phyloP scores from a whole-genome alignment of 2,888 invertebrate genomes.

The Brachyopa scutellaris region DNA sequence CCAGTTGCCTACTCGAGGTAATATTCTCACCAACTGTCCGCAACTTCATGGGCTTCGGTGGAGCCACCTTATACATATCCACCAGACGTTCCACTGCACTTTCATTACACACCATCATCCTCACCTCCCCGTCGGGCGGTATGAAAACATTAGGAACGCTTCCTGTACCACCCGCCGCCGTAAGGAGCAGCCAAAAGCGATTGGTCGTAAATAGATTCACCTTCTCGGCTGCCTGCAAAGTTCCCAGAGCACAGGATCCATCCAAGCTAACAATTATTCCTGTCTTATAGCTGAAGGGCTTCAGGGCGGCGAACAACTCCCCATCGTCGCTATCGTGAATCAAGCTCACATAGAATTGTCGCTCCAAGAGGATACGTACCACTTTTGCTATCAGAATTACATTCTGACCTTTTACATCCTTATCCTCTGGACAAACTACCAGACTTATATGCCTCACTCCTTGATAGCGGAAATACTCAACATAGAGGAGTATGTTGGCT shows the following conservation, averaged over 20 bases:
- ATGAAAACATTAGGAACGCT: slow-evolving; percentile 75
- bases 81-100: slow-evolving; percentile 6
- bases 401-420: slow-evolving; percentile 75
- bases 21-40: slow-evolving; percentile 72
- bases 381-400: slow-evolving; percentile 29
- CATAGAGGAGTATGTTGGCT: slow-evolving; percentile 72
- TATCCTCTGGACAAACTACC: slow-evolving; percentile 76
- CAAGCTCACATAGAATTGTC: slow-evolving; percentile 62
- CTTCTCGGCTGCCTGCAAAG: slow-evolving; percentile 77
- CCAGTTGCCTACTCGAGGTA: slow-evolving; percentile 65
- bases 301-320: slow-evolving; percentile 67
- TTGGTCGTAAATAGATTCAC: slow-evolving; percentile 79
- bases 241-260: slow-evolving; percentile 75
- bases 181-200: slow-evolving; percentile 79
- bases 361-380: slow-evolving; percentile 36
- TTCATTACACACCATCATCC: slow-evolving; percentile 74
- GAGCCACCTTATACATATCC: slow-evolving; percentile 79
- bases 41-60: slow-evolving; percentile 75
- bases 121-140: slow-evolving; percentile 78
- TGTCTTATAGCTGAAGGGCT: slow-evolving; percentile 75
- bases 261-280: slow-evolving; percentile 77
- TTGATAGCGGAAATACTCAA: slow-evolving; percentile 78
- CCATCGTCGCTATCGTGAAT: slow-evolving; percentile 43
- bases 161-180: background rate
- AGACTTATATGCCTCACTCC: slow-evolving; percentile 78